These are phyloP conservation scores for Steromphala cineraria DNA, from an alignment of 2,888 invertebrate genomes.

Conservation along the genomic window DNA sequence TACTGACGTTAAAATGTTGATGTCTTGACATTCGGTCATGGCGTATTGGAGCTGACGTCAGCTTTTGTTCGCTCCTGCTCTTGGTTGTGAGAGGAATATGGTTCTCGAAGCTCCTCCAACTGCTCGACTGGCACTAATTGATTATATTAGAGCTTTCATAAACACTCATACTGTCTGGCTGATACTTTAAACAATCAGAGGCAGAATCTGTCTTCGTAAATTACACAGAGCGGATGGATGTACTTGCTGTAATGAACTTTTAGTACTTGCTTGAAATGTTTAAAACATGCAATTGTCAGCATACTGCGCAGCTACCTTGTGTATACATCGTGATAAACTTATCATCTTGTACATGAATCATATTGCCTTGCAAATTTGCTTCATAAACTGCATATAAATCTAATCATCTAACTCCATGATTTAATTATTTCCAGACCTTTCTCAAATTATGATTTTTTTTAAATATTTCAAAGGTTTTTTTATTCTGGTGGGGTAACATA, in stretches of 20 bases:
- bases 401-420: no score
- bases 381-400: no score
- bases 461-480: no score
- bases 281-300: no score
- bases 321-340: no score
- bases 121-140: neutral
- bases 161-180: neutral
- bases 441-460: no score
- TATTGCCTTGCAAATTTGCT: no score
- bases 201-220: neutral
- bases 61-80: neutral
- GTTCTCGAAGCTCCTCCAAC: neutral
- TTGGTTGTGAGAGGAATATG: neutral
- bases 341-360: no score
- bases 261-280: no score
- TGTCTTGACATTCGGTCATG: neutral
- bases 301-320: no score
- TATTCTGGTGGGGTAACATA: no score
- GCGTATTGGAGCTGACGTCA: neutral
- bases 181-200: neutral
- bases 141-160: neutral
- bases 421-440: no score
- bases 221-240: neutral
- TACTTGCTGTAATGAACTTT: neutral
- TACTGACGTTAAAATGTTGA: neutral